Percentiles rank a stretch among this genome's conserved stretches.
Conservation (phyloP, 2,888 invertebrate genomes). For the Idaea aversata region DNA sequence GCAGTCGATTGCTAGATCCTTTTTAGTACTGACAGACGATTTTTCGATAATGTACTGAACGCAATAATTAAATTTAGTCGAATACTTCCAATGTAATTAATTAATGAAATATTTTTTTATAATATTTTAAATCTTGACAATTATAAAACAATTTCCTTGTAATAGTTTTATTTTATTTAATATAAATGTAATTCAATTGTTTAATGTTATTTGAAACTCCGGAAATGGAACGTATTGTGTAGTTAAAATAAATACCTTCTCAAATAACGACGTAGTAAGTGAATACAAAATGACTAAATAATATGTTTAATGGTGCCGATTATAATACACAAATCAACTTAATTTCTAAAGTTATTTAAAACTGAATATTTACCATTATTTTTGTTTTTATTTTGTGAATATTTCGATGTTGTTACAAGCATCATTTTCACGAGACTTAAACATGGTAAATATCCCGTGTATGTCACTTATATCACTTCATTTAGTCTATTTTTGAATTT, state of each 20-base stretch:
- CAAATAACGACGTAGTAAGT: background rate
- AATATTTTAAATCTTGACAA: background rate
- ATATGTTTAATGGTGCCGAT: background rate
- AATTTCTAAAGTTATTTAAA: too few species aligned
- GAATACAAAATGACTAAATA: conserved; percentile 8
- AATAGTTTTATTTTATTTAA: conserved; percentile 4
- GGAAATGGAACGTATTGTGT: background rate
- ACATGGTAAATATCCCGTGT: too few species aligned
- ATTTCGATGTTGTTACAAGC: too few species aligned
- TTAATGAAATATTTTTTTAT: background rate
- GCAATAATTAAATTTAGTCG: conserved; percentile 1
- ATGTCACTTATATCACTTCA: too few species aligned
- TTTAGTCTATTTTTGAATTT: too few species aligned
- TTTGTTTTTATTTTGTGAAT: too few species aligned
- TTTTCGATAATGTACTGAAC: background rate
- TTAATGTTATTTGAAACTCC: background rate
- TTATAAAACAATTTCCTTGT: background rate
- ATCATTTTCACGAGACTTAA: too few species aligned
- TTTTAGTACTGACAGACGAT: background rate
- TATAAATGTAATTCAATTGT: background rate
- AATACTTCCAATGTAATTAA: background rate
- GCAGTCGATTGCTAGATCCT: conserved; percentile 23
- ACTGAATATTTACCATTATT: too few species aligned
- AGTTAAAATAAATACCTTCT: background rate
- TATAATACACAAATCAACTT: background rate